Conservation (phyloP, 2,888 invertebrate species). For the Helicoverpa assulta region DNA sequence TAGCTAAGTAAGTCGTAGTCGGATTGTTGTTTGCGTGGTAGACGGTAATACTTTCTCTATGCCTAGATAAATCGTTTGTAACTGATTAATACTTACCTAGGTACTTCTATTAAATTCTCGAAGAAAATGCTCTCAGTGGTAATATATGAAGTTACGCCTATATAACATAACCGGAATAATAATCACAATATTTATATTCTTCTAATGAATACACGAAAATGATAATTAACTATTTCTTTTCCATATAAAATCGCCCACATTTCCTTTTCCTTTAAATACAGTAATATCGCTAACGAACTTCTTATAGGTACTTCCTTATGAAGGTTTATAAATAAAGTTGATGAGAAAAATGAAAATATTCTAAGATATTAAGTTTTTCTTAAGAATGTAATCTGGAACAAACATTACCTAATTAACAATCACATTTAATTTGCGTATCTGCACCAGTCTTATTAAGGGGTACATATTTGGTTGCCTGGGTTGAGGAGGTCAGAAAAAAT, state of each 20-base stretch:
- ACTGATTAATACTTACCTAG: too few species aligned
- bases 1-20: too few species aligned
- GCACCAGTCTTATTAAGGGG: background rate
- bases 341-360: background rate
- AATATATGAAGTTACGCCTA: background rate
- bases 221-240: background rate
- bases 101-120: too few species aligned
- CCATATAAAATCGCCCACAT: background rate
- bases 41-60: too few species aligned
- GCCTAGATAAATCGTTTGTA: too few species aligned
- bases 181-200: background rate
- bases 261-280: background rate
- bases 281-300: background rate
- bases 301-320: background rate
- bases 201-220: background rate
- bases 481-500: background rate
- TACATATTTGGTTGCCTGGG: too few species aligned
- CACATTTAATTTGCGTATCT: background rate
- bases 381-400: conserved; percentile 24
- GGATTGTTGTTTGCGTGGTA: too few species aligned
- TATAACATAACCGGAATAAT: background rate
- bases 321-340: background rate
- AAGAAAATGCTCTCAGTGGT: too few species aligned
- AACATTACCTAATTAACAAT: conserved; percentile 5
- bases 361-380: conserved; percentile 6